Conservation (phyloP, 2,113 vertebrate species). For the Grantiella picta region DNA sequence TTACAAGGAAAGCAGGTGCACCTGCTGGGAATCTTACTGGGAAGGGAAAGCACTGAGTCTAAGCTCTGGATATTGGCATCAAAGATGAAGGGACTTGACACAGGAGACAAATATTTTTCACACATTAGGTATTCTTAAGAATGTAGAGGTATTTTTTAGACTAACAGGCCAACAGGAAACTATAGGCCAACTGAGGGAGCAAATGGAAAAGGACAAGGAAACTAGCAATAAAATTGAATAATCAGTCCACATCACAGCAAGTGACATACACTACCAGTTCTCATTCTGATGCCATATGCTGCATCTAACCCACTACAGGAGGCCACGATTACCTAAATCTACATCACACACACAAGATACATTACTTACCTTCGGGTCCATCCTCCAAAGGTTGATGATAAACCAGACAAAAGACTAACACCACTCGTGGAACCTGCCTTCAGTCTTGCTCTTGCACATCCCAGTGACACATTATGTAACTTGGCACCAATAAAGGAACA, state of each 20-base stretch:
- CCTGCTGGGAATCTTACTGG: not conserved
- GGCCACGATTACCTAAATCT: not conserved
- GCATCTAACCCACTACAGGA: not conserved
- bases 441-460: not conserved
- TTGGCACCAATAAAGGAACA: conserved; percentile 6
- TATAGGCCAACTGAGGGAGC: not conserved
- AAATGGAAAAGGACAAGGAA: not conserved
- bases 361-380: not conserved
- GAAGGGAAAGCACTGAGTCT: not conserved
- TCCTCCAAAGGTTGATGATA: not conserved
- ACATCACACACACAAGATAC: not conserved
- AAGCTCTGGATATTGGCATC: not conserved
- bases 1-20: not conserved
- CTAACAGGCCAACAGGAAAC: not conserved
- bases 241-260: not conserved
- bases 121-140: not conserved
- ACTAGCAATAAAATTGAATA: not conserved
- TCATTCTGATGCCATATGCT: not conserved
- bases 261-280: not conserved
- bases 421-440: not conserved
- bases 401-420: not conserved
- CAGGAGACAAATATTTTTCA: not conserved
- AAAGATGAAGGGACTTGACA: not conserved
- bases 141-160: not conserved
- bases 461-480: not conserved